Evolutionary conservation across 2,888 invertebrate species (phyloP), one percentile per base, ranked within the genome.

Genomic region (Lapara coniferarum): DNA sequence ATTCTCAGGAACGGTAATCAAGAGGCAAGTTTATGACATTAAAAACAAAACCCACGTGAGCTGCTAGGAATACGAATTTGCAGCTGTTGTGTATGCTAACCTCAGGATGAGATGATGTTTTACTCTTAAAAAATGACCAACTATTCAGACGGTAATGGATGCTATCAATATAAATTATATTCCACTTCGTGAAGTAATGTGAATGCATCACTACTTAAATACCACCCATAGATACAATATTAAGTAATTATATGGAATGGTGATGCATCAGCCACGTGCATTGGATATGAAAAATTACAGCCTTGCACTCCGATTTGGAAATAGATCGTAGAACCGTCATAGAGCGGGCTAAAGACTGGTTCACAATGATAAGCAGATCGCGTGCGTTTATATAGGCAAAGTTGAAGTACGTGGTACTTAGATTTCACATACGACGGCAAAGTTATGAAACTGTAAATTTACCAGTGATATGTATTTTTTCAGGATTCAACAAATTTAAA

Each of bases 251-350:
- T 75, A 70, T 59, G 51, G 74, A 72, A 73, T 68, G 72, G 72
- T 57, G 77, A 72, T 76, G 80, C 74, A 76, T 69, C 70, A 73
- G 71, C 76, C 71, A 77, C 81, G 78, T 81, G 85, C 85, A 83
- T 83, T 79, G 81, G 78, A 82, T 79, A 86, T 82, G 83, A 86
- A 84, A 83, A 87, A 86, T 83, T 83, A 88, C 82, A 81, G 85
- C 81, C 80, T 81, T 78, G 81, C 81, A 82, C 81, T 83, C 79
- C 80, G 74, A 81, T 86, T 83, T 82, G 76, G 88, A 83, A 88
- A 85, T 78, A 73, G 85, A 81, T 73, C 86, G 74, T 82, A 81
- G 87, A 87, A 83, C 88, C 86, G 83, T 3, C 56, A 19, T 8
- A 8, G 5, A 55, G 16, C 19, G 49, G 19, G 1, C 10, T 49